These are phyloP conservation scores for Lysandra bellargus DNA, from an alignment of 2,888 invertebrate species.

Conservation along the genomic window DNA sequence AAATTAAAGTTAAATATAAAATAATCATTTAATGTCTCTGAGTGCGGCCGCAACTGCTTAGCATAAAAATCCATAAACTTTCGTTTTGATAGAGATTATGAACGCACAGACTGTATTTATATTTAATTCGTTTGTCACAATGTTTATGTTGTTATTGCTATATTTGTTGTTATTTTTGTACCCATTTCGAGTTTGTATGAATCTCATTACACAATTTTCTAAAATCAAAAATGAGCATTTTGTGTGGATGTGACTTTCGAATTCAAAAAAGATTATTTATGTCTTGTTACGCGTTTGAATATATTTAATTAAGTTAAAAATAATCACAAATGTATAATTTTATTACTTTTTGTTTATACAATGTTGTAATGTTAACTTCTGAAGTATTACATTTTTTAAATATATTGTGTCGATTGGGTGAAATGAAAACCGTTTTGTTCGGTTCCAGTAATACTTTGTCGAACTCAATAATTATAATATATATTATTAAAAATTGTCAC, in stretches of 20 bases:
- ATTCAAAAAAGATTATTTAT: not conserved
- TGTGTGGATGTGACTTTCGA: not conserved
- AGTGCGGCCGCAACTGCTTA: not conserved
- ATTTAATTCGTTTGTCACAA: not conserved
- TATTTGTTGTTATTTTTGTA: slow-evolving; percentile 4
- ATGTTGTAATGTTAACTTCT: no score
- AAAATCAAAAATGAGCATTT: not conserved
- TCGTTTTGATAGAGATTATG: not conserved
- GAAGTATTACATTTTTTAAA: no score
- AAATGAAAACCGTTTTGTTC: not conserved
- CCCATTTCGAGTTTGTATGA: slow-evolving; percentile 22
- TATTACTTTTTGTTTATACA: not conserved
- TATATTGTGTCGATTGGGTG: not conserved
- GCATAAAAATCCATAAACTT: not conserved
- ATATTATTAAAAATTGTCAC: no score
- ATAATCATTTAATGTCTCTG: not conserved
- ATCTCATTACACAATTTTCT: slow-evolving; percentile 11
- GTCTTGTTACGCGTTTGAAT: not conserved
- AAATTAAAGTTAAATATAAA: not conserved
- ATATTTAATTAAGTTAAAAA: not conserved
- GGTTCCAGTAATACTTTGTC: not conserved
- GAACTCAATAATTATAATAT: not conserved
- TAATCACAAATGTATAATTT: not conserved
- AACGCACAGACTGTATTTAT: slow-evolving; percentile 27
- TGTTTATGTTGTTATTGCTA: slow-evolving; percentile 17